A percentile compares a stretch with the other conserved stretches of the same genome.
These are phyloP conservation scores for Varanus komodoensis DNA, from an alignment of 2,113 vertebrate genomes.

Conservation along the genomic window DNA sequence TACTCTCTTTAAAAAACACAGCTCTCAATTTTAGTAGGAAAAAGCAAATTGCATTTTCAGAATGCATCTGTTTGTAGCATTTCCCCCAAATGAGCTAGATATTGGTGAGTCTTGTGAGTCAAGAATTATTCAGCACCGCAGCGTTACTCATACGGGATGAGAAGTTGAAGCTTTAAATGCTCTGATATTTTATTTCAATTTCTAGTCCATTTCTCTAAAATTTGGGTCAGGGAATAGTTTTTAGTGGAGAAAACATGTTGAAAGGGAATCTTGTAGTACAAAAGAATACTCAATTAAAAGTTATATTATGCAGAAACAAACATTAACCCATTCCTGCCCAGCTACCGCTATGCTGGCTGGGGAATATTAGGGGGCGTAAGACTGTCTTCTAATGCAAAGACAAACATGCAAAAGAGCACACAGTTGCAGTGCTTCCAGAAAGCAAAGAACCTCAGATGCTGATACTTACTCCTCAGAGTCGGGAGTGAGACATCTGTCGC, in stretches of 20 bases:
- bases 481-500: no score
- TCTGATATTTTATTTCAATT: not conserved
- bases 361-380: no score
- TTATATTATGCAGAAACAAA: not conserved
- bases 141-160: not conserved
- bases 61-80: not conserved
- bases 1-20: no score
- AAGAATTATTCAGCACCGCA: not conserved
- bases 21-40: conserved; percentile 6
- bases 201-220: not conserved
- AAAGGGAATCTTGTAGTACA: not conserved
- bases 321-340: not conserved
- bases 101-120: not conserved
- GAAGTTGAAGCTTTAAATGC: not conserved
- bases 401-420: not conserved
- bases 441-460: no score
- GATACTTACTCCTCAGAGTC: not conserved
- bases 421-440: not conserved
- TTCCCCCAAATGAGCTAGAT: not conserved
- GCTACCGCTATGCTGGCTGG: not conserved
- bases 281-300: not conserved
- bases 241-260: not conserved
- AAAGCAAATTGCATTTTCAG: not conserved
- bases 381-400: no score
- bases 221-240: not conserved